Evolutionary conservation across 2,888 invertebrate genomes (phyloP), one percentile per base, ranked within the genome.

Genomic region (Craniophora ligustri): DNA sequence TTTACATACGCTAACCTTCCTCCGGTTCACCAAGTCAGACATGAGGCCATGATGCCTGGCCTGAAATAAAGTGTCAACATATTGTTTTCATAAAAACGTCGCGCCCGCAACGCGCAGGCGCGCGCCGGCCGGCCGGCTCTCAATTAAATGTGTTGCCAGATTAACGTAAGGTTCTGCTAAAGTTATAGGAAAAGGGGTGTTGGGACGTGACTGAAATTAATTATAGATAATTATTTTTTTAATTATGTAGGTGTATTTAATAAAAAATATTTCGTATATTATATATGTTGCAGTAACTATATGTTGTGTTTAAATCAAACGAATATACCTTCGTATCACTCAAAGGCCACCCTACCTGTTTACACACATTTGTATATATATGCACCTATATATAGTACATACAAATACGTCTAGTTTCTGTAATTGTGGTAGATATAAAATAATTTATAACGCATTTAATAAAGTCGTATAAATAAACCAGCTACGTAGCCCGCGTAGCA

Each of bases 11-110:
- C 21, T 26, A 21, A 42, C 51, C 50, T 45, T 36, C 28, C 18
- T 31, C 39, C 49, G 47, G 46, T 50, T 48, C 28, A 42, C 19
- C 26, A 48, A 26, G 40, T 56, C 38, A 54, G 50, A 50, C 57
- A 53, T 26, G 5, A 48, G 65, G 67, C 23, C 53, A 55, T 42
- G 53, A 38, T 40, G 45, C 26, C 65, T 59, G 15, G 48, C 65
- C 51, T 54, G 60, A 73, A 73, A 75, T 73, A 78, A 76, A 67
- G 50, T 72, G 59, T 55, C 56, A 72, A 64, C 72, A 72, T 75
- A 67, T 66, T 69, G 69, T 71, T 77, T 64, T 62, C 54, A 55
- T 55, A 67, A 60, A 65, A 70, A 62, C 70, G 61, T 61, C 63
- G 57, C 36, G 42, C 15, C 0, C 0, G 13, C 4, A 59, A 8